phyloP scores from a whole-genome alignment of 2,888 invertebrate genomes.

The Caenorhabditis sinica region DNA sequence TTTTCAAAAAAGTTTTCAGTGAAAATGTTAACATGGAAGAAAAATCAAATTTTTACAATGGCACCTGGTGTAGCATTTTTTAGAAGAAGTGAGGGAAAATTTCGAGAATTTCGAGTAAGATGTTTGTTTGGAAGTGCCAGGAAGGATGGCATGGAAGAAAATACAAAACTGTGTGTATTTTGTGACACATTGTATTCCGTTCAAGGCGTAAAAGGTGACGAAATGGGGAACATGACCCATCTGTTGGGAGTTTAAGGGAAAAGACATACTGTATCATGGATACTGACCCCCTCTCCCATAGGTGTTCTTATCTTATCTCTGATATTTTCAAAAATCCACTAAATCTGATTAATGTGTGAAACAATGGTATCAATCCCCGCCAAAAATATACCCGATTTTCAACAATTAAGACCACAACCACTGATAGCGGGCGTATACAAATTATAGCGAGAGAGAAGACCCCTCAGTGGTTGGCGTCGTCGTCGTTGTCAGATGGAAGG shows the following conservation, averaged over 20 bases:
- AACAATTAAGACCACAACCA: slow-evolving; percentile 15
- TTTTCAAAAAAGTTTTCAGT: not conserved
- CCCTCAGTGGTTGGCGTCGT: not conserved
- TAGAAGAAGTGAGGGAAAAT: not conserved
- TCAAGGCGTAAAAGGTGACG: not conserved
- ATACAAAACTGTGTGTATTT: slow-evolving; percentile 26
- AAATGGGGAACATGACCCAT: slow-evolving; percentile 30
- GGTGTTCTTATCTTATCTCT: not conserved
- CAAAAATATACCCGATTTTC: not conserved
- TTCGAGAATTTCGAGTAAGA: not conserved
- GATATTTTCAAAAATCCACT: not conserved
- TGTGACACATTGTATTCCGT: slow-evolving; percentile 30
- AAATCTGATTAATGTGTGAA: slow-evolving; percentile 32
- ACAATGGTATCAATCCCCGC: slow-evolving; percentile 10
- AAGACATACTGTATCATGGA: not conserved
- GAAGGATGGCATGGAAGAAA: slow-evolving; percentile 21
- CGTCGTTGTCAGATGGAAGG: not conserved
- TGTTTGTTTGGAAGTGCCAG: slow-evolving; percentile 34
- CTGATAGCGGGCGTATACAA: slow-evolving; percentile 36
- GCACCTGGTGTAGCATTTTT: not conserved
- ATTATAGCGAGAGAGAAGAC: slow-evolving; percentile 12
- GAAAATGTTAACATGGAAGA: not conserved
- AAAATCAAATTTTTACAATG: not conserved
- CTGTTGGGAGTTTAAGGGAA: not conserved
- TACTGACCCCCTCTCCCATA: not conserved